Evolutionary conservation across 1,140 invertebrate genomes (phyloP).

Genomic region (Phymastichus coffea): DNA sequence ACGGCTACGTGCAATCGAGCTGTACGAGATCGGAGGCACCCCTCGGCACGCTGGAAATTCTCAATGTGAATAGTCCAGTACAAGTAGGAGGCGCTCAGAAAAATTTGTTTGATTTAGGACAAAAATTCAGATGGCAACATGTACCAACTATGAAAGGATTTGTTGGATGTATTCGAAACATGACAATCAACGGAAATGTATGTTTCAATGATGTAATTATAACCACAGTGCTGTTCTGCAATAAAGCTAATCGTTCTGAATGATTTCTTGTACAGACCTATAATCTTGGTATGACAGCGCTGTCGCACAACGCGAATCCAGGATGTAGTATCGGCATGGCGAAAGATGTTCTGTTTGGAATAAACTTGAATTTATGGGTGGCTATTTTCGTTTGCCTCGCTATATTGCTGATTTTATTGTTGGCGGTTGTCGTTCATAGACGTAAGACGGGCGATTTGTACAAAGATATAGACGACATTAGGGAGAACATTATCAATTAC

Average conservation of each 20-base stretch:
- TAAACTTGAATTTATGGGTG: conserved; percentile 80
- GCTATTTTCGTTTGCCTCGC: conserved; percentile 78
- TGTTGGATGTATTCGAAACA: conserved; percentile 82
- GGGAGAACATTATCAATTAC: conserved; percentile 96
- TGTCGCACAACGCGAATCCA: conserved; percentile 66
- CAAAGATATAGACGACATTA: conserved; percentile 92
- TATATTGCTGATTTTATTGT: conserved; percentile 75
- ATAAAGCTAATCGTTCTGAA: too few relatives aligned
- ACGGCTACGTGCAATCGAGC: conserved; percentile 70
- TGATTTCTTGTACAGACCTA: conserved; percentile 63
- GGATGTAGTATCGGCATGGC: conserved; percentile 70
- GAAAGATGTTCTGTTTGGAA: conserved; percentile 75
- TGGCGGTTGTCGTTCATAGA: conserved; percentile 85
- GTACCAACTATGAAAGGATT: conserved; percentile 69
- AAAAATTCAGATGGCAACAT: conserved; percentile 64
- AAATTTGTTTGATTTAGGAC: conserved; percentile 62
- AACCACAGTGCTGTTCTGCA: too few relatives aligned
- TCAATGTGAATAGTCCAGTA: conserved; percentile 87
- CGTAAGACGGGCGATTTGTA: conserved; percentile 81
- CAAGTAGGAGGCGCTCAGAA: conserved; percentile 80
- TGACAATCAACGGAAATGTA: conserved; percentile 76
- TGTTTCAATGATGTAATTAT: too few relatives aligned
- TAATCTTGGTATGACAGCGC: conserved; percentile 72
- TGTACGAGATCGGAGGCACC: conserved; percentile 73
- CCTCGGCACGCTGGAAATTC: conserved; percentile 69